Conservation (phyloP, 2,888 invertebrate genomes). For the Cheilosia grossa region DNA sequence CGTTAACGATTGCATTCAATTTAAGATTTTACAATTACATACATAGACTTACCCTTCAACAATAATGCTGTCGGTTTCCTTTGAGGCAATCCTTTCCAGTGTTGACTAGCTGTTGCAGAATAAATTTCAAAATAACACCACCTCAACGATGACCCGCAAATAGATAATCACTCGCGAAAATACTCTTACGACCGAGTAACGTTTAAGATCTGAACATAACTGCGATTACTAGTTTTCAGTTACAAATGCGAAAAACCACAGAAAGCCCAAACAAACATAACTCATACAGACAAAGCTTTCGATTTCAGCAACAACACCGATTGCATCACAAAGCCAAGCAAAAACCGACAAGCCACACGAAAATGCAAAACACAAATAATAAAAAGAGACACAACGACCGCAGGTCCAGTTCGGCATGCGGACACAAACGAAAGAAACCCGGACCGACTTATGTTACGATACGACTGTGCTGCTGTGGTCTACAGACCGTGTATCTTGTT, state of each 20-base stretch:
- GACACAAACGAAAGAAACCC: slow-evolving; percentile 54
- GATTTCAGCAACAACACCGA: slow-evolving; percentile 60
- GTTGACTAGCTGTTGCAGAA: background rate
- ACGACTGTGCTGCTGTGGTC: slow-evolving; percentile 25
- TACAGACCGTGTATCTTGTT: slow-evolving; percentile 51
- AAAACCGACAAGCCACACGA: slow-evolving; percentile 23
- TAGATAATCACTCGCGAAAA: slow-evolving; percentile 20
- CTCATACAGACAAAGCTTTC: slow-evolving; percentile 55
- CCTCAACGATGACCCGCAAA: background rate
- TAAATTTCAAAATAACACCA: background rate
- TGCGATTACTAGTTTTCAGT: slow-evolving; percentile 49
- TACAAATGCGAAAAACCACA: slow-evolving; percentile 36
- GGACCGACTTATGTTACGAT: slow-evolving; percentile 33
- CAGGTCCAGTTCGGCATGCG: slow-evolving; percentile 63
- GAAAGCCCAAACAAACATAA: slow-evolving; percentile 42
- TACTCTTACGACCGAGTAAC: slow-evolving; percentile 39
- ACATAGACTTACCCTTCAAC: slow-evolving; percentile 18
- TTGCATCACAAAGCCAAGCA: slow-evolving; percentile 60
- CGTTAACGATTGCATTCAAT: background rate
- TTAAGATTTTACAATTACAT: background rate
- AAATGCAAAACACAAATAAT: slow-evolving; percentile 2
- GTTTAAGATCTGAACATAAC: slow-evolving; percentile 54
- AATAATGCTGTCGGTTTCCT: background rate
- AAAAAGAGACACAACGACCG: slow-evolving; percentile 6
- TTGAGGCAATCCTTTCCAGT: slow-evolving; percentile 1